phyloP scores from a whole-genome alignment of 1,140 invertebrate genomes.

The Teleogryllus occipitalis region DNA sequence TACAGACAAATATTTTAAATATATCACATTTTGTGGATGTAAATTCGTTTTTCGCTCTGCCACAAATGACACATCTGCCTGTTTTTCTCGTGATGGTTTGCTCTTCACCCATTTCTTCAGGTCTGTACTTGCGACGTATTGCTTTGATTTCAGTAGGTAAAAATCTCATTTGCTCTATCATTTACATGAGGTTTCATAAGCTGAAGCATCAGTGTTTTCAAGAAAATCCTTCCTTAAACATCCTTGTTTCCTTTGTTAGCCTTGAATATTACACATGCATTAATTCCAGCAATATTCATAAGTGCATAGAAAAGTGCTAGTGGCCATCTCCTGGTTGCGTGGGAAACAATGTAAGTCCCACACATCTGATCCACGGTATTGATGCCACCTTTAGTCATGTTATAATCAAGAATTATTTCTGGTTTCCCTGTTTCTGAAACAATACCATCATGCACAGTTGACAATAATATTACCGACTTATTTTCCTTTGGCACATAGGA shows the following conservation, averaged over 20 bases:
- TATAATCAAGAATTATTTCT: constrained; percentile 34
- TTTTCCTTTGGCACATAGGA: constrained; percentile 30
- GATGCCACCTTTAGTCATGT: constrained; percentile 36
- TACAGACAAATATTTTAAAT: neutral
- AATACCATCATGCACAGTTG: constrained; percentile 26
- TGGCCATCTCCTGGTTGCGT: constrained; percentile 23
- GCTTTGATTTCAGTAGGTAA: constrained; percentile 7
- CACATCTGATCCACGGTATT: constrained; percentile 34
- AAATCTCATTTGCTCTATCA: neutral
- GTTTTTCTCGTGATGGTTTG: neutral
- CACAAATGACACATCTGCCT: constrained; percentile 9
- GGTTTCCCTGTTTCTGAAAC: constrained; percentile 31
- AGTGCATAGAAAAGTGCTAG: constrained; percentile 13
- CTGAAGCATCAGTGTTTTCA: neutral
- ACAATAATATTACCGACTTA: constrained; percentile 27
- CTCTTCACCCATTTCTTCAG: neutral
- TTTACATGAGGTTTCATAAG: constrained; percentile 7
- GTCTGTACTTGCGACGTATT: neutral
- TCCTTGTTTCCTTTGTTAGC: neutral
- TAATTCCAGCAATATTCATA: constrained; percentile 14
- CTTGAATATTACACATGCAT: constrained; percentile 10
- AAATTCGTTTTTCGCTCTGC: neutral
- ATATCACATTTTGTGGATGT: constrained; percentile 8
- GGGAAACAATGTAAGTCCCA: constrained; percentile 23
- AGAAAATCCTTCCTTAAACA: neutral